These are phyloP conservation scores for Tetrapedia diversipes DNA, from an alignment of 2,888 invertebrate species.

Conservation along the genomic window DNA sequence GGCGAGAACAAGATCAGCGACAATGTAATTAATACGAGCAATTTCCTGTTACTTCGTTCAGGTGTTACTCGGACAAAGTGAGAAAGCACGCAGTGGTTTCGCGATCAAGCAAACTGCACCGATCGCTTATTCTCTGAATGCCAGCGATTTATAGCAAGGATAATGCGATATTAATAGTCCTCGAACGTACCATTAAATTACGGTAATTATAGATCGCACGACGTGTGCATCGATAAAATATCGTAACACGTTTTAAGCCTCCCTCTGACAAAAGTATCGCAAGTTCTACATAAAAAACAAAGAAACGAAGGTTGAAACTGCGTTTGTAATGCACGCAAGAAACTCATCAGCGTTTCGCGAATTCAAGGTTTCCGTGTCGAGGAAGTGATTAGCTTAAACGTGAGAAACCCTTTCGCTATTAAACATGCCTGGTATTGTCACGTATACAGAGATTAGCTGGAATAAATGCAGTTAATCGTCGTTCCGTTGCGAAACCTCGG, in stretches of 20 bases:
- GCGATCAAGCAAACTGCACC: slow-evolving; percentile 38
- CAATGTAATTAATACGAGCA: slow-evolving; percentile 27
- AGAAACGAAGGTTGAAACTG: slow-evolving; percentile 17
- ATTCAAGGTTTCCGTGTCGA: slow-evolving; percentile 27
- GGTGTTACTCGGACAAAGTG: slow-evolving; percentile 8
- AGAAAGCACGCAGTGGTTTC: neutral
- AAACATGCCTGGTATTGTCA: slow-evolving; percentile 4
- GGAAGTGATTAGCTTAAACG: slow-evolving; percentile 17
- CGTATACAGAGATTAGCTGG: neutral
- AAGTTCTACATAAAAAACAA: neutral
- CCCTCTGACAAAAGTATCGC: neutral
- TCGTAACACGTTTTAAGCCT: neutral
- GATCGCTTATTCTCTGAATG: slow-evolving; percentile 14
- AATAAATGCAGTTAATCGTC: slow-evolving; percentile 12
- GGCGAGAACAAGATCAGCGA: neutral
- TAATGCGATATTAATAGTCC: slow-evolving; percentile 9
- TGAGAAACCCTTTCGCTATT: slow-evolving; percentile 27
- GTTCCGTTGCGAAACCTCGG: neutral
- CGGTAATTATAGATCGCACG: slow-evolving; percentile 20
- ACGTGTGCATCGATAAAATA: neutral
- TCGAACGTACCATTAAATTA: slow-evolving; percentile 8
- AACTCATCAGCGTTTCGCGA: slow-evolving; percentile 10
- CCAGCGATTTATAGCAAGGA: slow-evolving; percentile 32
- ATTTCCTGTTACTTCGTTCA: slow-evolving; percentile 30
- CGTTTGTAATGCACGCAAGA: neutral